Conservation (phyloP, 2,888 invertebrate genomes). For the Rhogogaster chlorosoma region DNA sequence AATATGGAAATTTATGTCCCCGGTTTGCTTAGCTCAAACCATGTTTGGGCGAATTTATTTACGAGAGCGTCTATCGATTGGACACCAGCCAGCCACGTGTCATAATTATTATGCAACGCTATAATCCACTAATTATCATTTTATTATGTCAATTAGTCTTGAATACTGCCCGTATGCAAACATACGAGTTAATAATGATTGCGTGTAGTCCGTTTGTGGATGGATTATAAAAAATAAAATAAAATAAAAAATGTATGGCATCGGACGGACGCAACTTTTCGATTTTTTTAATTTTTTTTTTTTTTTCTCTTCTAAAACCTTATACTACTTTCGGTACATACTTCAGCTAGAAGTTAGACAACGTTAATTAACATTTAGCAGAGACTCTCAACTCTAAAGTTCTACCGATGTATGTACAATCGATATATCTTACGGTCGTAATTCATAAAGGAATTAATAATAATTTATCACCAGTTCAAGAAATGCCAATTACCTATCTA, state of each 20-base stretch:
- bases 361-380: constrained; percentile 24
- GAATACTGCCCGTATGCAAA: constrained; percentile 34
- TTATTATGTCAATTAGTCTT: constrained; percentile 43
- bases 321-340: background rate
- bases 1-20: constrained; percentile 33
- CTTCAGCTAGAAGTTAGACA: background rate
- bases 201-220: constrained; percentile 31
- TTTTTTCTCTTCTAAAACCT: background rate
- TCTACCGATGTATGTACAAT: constrained; percentile 9
- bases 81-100: constrained; percentile 17
- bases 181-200: constrained; percentile 29
- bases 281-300: background rate
- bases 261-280: background rate
- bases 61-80: constrained; percentile 13
- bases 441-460: constrained; percentile 3
- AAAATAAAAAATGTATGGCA: background rate
- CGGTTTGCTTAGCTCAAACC: background rate
- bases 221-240: background rate
- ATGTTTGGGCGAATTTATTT: constrained; percentile 20
- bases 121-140: constrained; percentile 39
- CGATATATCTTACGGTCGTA: background rate
- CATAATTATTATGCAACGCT: constrained; percentile 30
- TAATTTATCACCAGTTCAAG: constrained; percentile 18
- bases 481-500: constrained; percentile 6
- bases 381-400: constrained; percentile 2